Base-by-base conservation (phyloP, 2,797 vertebrate species). In the Emydoidea blandingii region DNA sequence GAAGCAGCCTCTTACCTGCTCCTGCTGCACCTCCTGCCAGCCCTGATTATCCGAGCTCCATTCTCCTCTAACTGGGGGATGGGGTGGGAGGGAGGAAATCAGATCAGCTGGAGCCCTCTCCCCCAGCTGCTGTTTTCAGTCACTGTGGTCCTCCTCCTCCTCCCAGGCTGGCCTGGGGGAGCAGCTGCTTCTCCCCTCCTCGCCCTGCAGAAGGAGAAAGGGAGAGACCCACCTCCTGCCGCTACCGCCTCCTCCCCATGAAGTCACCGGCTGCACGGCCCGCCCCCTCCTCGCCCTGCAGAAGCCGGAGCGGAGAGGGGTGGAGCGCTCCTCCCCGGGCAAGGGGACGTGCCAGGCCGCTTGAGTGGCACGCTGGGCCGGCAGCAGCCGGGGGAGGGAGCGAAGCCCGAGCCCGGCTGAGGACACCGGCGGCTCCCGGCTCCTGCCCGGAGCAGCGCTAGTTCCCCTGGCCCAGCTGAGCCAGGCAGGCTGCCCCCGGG, bases 11-110 rank as follows among this genome's bases (percentile, higher is more conserved):
- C 96, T 95, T 89, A 95, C 95, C 96, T 93, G 97, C 96, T 31
- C 95, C 91, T 92, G 94, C 94, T n/a, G 18, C 57, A 10, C 59
- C 59, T 82, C 86, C 90, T 37, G 87, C 90, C 47, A 54, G 54
- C 91, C 88, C 93, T 81, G 31, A 5, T 97, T 98, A 98, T 34
- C 98, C 97, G 91, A 95, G 97, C 96, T 98, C 98, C 98, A 98
- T 98, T 87, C 93, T 96, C 97, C 95, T 86, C n/a, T 8, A 56
- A 82, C 86, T 50, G 47, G 86, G 76, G 72, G n/a, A 12, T 76
- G 50, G 57, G 27, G 6, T 1, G 16, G 18, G 50, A 86, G 16
- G 18, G 50, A 86, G 86, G 81, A 74, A 86, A 78, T n/a, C 96
- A 27, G 62, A 91, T 91, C 95, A 79, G 97, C 89, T 89, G 93